Base-by-base conservation (phyloP, 2,888 invertebrate genomes). In the Xanthia togata region DNA sequence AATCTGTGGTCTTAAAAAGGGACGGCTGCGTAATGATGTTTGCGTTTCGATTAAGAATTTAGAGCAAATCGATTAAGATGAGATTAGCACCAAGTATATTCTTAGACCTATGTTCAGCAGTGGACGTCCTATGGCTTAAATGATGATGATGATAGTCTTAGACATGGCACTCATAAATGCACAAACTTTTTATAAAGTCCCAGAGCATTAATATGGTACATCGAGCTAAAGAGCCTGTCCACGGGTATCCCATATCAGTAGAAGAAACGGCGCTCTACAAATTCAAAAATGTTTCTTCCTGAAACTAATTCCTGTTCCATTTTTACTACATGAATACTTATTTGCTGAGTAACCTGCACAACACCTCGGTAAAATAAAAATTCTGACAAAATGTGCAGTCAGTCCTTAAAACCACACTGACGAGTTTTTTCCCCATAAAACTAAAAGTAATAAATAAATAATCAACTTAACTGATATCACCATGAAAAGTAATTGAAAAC, bases 11-110 rank as follows among this genome's bases (percentile, higher is more conserved):
- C 17, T n/a, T 20, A 23, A 31, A 47, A 63, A 23, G 12, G 23
- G n/a, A 60, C 17, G 8, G 9, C 0, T 23, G 4, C 4, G 6
- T 81, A 79, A 84, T 41, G 80, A 55, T 84, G 84, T 31, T 14
- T 23, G 17, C 5, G 2, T 1, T 63, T 17, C 53, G 67, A 70
- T 64, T 26, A 5, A 4, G 11, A n/a, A 20, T 41, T 41, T 11
- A 4, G 0, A 9, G 0, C 11, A 14, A 60, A 44, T 79, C 44
- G 79, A 70, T 60, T 41, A 17, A 2, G 0, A 35, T 23, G 0
- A 1, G 0, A 8, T n/a, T 41, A 0, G 1, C 50, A 47, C 47
- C 5, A 20, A 38, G 5, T 35, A 50, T 5, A 50, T 50, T 65
- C 14, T 8, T 4, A 31, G 23, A 14, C 8, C n/a, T n/a, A n/a